phyloP scores from a whole-genome alignment of 2,888 invertebrate species.

The Eupithecia exiguata region DNA sequence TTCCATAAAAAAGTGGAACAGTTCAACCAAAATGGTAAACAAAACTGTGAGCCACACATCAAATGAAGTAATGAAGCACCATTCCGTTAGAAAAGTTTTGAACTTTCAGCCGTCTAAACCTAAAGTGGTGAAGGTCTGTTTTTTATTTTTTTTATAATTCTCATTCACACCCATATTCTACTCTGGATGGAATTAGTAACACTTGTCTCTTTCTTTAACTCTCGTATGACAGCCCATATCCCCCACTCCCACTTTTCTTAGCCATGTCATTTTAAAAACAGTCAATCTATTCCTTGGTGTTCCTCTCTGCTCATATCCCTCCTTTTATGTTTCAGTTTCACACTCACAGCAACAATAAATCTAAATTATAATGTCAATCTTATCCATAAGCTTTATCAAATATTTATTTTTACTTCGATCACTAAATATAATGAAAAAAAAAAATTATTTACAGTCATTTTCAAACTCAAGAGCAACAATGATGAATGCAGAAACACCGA shows the following conservation, averaged over 20 bases:
- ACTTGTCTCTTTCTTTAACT: neutral
- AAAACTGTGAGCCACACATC: conserved; percentile 65
- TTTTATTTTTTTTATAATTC: conserved; percentile 11
- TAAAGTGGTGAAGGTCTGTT: conserved; percentile 29
- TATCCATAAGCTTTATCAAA: neutral
- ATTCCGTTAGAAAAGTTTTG: conserved; percentile 71
- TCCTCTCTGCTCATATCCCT: neutral
- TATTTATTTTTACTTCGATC: neutral
- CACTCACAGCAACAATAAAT: neutral
- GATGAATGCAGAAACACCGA: conserved; percentile 57
- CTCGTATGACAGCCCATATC: neutral
- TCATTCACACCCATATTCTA: neutral
- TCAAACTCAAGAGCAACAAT: conserved; percentile 53
- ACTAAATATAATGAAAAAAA: neutral
- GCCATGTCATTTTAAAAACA: neutral
- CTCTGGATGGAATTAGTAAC: neutral
- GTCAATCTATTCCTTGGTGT: neutral
- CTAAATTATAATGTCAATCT: neutral
- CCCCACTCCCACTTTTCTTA: neutral
- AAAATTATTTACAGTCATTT: conserved; percentile 52
- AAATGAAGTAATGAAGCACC: conserved; percentile 60
- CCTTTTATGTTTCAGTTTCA: neutral
- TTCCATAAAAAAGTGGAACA: conserved; percentile 70
- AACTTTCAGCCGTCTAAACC: conserved; percentile 65
- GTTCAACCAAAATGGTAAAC: conserved; percentile 69